Base-by-base conservation (phyloP, 1,140 invertebrate species). In the Diploscapter pachys region DNA sequence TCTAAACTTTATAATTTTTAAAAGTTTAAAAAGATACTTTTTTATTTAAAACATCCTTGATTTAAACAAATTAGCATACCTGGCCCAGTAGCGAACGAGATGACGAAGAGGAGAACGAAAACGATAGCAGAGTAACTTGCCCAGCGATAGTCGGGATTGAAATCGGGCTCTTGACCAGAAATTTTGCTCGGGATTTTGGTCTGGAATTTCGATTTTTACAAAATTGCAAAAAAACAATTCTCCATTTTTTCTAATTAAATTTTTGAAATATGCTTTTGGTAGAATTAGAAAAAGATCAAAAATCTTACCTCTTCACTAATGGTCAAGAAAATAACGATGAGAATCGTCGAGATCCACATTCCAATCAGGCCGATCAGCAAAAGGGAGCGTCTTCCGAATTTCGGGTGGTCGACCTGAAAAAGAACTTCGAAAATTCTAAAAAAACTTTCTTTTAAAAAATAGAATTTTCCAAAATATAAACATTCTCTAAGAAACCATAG, bases 361-460 rank as follows among this genome's bases (percentile, higher is more conserved):
- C 84, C 84, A 55, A 72, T 68, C 59, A 85, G 63, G 49, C 84
- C 84, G 64, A 63, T 67, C 31, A 91, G 13, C 91, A 81, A 64
- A 90, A 84, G 62, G 90, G 89, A 53, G 89, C 81, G 79, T 53
- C 81, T 73, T 49, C 82, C 82, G 61, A 86, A 84, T 54, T 81
- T 81, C 2, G 82, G 83, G 61, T 80, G 78, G 57, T 77, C 73
- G 62, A 74, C 66, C 66, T 68, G 66, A 56, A 68, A 9, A 48
- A 11, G 9, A 65, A 65, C 50, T 48, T 9, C 9, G 63, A 2
- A 11, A 9, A 49, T 9, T 65, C 48, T 65, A 65, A 72, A 61
- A 5, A 2, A 55, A 51, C 63, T 69, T 70, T 73, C 53, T 73
- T 68, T 72, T 48, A n/a, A 9, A 65, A 54, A 67, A 13, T 49